phyloP scores from a whole-genome alignment of 2,113 vertebrate species.

The Scalopus aquaticus region DNA sequence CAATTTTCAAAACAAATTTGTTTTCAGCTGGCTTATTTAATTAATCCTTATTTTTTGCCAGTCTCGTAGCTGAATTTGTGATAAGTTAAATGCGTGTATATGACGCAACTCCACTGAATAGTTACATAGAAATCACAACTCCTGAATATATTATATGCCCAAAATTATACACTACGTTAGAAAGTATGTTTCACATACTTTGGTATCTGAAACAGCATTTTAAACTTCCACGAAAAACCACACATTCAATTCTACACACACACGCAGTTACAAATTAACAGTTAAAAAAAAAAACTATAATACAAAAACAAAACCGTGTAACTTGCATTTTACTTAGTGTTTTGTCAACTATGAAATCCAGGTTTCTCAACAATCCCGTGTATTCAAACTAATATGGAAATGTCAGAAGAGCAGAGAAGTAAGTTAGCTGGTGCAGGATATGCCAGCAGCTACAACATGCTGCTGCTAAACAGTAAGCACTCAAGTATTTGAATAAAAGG shows the following conservation, averaged over 20 bases:
- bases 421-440: too few species aligned
- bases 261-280: not conserved
- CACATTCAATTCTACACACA: not conserved
- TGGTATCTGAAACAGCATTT: not conserved
- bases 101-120: not conserved
- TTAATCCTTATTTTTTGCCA: not conserved
- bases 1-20: not conserved
- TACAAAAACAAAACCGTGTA: not conserved
- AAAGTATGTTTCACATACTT: not conserved
- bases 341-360: not conserved
- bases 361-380: not conserved
- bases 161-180: not conserved
- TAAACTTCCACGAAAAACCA: not conserved
- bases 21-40: not conserved
- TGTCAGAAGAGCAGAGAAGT: too few species aligned
- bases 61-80: constrained; percentile 18
- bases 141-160: not conserved
- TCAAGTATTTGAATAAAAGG: too few species aligned
- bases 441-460: too few species aligned
- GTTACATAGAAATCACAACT: not conserved
- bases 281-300: not conserved
- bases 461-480: too few species aligned
- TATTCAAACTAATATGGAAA: not conserved
- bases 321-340: not conserved
- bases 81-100: not conserved